Conservation (phyloP, 2,113 vertebrate species). For the Vulpes vulpes region DNA sequence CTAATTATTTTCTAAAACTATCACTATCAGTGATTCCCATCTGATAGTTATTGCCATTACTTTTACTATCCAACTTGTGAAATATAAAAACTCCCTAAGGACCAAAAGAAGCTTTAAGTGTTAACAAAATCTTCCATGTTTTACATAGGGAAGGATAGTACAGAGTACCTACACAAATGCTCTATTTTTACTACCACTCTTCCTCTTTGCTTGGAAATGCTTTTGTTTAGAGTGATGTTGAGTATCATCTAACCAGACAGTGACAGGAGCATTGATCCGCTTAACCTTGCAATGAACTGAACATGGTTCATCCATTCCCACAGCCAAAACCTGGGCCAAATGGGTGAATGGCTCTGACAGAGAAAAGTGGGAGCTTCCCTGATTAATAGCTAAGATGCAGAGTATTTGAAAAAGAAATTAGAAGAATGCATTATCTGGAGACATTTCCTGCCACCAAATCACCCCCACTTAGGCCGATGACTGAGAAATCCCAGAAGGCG, state of each 20-base stretch:
- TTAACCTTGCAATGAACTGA: slow-evolving; percentile 67
- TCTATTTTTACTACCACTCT: slow-evolving; percentile 21
- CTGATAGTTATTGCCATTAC: background rate
- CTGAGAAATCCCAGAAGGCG: slow-evolving; percentile 72
- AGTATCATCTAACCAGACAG: slow-evolving; percentile 69
- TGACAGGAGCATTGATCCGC: slow-evolving; percentile 58
- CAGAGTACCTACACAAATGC: background rate
- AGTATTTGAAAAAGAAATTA: slow-evolving; percentile 76
- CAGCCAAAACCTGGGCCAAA: slow-evolving; percentile 58
- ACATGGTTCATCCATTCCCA: slow-evolving; percentile 45
- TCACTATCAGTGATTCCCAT: background rate
- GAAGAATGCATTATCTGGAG: slow-evolving; percentile 80
- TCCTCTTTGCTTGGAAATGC: slow-evolving; percentile 45
- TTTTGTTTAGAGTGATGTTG: slow-evolving; percentile 67
- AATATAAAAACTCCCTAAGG: slow-evolving; percentile 12
- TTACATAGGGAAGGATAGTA: background rate
- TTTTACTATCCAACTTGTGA: background rate
- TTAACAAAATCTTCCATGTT: slow-evolving; percentile 9
- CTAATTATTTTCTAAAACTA: background rate
- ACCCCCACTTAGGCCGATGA: slow-evolving; percentile 68
- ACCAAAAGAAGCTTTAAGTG: background rate
- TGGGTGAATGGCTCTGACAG: slow-evolving; percentile 59
- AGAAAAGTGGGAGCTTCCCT: slow-evolving; percentile 74
- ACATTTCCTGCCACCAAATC: slow-evolving; percentile 79
- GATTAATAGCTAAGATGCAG: slow-evolving; percentile 67